Evolutionary conservation across 2,888 invertebrate genomes (phyloP).

Genomic region (Arrhopalites spinosus): DNA sequence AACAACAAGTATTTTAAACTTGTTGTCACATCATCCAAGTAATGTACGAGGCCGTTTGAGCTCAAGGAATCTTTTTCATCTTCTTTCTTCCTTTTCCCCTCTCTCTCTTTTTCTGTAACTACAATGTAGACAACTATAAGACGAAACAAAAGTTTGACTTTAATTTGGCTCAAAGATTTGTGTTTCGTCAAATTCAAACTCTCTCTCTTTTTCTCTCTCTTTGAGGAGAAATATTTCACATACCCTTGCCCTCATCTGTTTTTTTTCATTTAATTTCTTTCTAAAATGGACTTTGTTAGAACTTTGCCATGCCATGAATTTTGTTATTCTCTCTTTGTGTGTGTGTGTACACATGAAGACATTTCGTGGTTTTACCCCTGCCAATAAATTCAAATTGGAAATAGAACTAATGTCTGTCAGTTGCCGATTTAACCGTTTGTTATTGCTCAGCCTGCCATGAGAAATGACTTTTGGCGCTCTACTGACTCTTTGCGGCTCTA

Average conservation of each 20-base stretch:
- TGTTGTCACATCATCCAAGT: too few species aligned
- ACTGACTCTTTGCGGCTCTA: neutral
- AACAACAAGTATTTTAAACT: neutral
- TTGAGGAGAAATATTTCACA: too few species aligned
- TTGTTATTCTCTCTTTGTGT: neutral
- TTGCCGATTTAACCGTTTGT: neutral
- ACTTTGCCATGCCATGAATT: too few species aligned
- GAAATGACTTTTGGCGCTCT: neutral
- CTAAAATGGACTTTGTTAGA: too few species aligned
- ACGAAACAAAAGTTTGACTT: neutral
- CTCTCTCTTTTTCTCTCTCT: neutral
- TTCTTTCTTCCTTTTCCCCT: neutral
- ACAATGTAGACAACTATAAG: neutral
- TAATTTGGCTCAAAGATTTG: neutral
- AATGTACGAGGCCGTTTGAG: too few species aligned
- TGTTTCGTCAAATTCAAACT: neutral
- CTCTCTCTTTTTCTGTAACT: neutral
- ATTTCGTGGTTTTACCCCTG: neutral
- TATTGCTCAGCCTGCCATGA: neutral
- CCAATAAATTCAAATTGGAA: constrained; percentile 4
- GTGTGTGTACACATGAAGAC: neutral
- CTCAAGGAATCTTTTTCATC: too few species aligned
- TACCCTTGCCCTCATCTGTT: too few species aligned
- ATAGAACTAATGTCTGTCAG: constrained; percentile 1
- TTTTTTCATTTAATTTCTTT: too few species aligned